A percentile compares a stretch with the other conserved stretches of the same genome.
phyloP scores from a whole-genome alignment of 2,888 invertebrate species.

The Drosophila flavopinicola region DNA sequence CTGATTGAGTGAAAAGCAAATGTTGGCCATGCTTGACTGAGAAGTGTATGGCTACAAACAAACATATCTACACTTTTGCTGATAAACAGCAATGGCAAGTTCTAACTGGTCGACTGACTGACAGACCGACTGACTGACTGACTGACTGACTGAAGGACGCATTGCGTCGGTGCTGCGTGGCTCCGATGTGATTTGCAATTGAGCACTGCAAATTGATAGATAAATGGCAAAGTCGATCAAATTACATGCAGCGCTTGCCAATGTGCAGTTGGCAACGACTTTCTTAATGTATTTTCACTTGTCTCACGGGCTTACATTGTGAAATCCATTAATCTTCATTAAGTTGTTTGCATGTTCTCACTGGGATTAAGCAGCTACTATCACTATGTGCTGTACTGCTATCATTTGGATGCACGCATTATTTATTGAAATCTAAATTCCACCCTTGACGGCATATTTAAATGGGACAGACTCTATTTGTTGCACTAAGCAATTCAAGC shows the following conservation, averaged over 20 bases:
- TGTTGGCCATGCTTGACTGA: constrained; percentile 27
- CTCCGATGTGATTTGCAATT: constrained; percentile 41
- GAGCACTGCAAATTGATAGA: constrained; percentile 59
- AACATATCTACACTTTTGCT: constrained; percentile 17
- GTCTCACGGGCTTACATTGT: constrained; percentile 26
- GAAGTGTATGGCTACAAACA: constrained; percentile 17
- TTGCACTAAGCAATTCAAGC: constrained; percentile 41
- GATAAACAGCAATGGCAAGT: constrained; percentile 40
- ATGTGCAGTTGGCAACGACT: constrained; percentile 26
- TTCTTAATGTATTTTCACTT: constrained; percentile 34
- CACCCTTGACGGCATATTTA: neutral
- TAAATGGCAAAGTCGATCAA: constrained; percentile 62
- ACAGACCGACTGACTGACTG: constrained; percentile 9
- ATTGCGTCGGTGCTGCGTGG: constrained; percentile 11
- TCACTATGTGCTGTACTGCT: neutral
- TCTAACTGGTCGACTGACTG: constrained; percentile 28
- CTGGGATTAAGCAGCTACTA: constrained; percentile 33
- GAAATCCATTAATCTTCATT: constrained; percentile 67
- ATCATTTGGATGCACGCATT: constrained; percentile 11
- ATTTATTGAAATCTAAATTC: constrained; percentile 26
- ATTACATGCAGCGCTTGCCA: constrained; percentile 43
- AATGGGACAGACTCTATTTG: constrained; percentile 41
- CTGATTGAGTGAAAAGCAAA: constrained; percentile 67
- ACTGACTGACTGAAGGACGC: constrained; percentile 22
- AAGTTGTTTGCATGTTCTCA: constrained; percentile 43